phyloP scores from a whole-genome alignment of 2,888 invertebrate species.

The Drosophila algonquin region DNA sequence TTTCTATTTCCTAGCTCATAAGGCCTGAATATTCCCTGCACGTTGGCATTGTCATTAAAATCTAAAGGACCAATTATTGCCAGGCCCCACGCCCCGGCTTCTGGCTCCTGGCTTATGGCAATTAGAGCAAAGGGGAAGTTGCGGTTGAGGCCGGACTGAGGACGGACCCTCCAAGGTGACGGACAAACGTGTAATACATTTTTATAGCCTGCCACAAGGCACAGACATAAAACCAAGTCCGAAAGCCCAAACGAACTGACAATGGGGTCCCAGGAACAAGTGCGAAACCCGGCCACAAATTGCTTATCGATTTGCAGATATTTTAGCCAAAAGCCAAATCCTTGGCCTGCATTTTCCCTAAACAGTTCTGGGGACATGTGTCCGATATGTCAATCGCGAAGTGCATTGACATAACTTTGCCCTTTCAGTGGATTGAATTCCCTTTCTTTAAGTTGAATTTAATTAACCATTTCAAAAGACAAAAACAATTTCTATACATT shows the following conservation, averaged over 20 bases:
- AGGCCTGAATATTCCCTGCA: constrained; percentile 24
- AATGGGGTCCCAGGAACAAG: constrained; percentile 14
- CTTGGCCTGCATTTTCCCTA: constrained; percentile 6
- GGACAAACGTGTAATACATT: constrained; percentile 20
- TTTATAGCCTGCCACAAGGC: constrained; percentile 25
- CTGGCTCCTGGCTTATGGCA: constrained; percentile 20
- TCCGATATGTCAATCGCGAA: no score
- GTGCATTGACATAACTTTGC: no score
- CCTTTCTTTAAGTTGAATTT: no score
- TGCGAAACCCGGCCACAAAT: constrained; percentile 24
- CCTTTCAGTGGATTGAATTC: no score
- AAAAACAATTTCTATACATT: background rate
- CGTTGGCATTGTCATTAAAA: constrained; percentile 34
- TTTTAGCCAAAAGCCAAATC: constrained; percentile 13
- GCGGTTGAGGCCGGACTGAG: background rate
- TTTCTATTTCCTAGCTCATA: no score
- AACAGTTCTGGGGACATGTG: background rate
- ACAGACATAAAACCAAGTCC: constrained; percentile 3
- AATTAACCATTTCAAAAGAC: no score
- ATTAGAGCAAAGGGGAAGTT: constrained; percentile 22
- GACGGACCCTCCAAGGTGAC: constrained; percentile 20
- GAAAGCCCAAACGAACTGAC: constrained; percentile 13
- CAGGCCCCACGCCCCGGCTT: background rate
- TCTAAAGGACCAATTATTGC: constrained; percentile 21
- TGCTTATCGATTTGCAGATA: constrained; percentile 36